Conservation (phyloP, 2,797 vertebrate species). For the Ibycter americanus region DNA sequence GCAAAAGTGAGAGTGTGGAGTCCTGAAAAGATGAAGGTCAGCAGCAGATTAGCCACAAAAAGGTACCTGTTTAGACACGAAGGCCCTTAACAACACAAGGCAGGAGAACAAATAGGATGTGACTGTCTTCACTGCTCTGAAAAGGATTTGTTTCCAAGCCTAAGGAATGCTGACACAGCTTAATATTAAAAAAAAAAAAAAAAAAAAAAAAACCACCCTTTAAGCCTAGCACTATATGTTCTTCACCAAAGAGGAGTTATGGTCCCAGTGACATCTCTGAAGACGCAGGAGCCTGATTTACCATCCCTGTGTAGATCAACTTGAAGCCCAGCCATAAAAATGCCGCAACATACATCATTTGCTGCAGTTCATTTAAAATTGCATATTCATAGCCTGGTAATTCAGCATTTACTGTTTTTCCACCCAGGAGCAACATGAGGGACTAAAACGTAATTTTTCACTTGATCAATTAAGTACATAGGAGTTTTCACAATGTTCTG, state of each 20-base stretch:
- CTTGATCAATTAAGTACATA: slow-evolving; percentile 5
- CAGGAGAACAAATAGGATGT: background rate
- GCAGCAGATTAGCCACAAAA: background rate
- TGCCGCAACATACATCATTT: slow-evolving; percentile 13
- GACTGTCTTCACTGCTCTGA: background rate
- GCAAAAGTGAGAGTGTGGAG: background rate
- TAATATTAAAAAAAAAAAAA: background rate
- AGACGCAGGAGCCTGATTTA: slow-evolving; percentile 43
- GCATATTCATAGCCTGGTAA: slow-evolving; percentile 54
- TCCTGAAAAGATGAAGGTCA: background rate
- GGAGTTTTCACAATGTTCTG: background rate
- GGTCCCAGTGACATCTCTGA: slow-evolving; percentile 3
- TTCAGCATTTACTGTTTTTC: slow-evolving; percentile 36
- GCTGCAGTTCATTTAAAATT: slow-evolving; percentile 36
- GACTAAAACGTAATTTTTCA: slow-evolving; percentile 25
- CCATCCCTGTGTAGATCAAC: slow-evolving; percentile 5
- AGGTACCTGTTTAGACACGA: background rate
- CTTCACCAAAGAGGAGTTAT: background rate
- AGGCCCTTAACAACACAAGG: background rate
- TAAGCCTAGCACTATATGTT: background rate
- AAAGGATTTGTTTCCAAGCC: background rate
- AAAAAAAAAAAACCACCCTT: background rate
- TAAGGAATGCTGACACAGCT: background rate
- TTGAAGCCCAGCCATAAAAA: slow-evolving; percentile 49
- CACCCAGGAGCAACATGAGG: background rate